Conservation (phyloP, 2,113 vertebrate species). For the Epinephelus fuscoguttatus region DNA sequence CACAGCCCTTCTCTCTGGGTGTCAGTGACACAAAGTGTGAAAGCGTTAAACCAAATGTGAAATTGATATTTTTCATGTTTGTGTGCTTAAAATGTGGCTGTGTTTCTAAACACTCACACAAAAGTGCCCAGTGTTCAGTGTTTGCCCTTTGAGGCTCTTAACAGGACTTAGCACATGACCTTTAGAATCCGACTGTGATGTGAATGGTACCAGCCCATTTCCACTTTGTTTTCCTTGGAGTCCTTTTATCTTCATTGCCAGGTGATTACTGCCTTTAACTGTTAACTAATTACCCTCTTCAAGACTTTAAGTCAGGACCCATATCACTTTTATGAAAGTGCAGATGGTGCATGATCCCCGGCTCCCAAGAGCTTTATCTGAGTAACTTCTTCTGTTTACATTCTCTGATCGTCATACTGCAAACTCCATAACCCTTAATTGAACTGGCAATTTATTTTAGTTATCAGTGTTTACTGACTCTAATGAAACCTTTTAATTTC, state of each 20-base stretch:
- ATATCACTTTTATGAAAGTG: slow-evolving; percentile 36
- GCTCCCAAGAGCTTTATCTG: slow-evolving; percentile 4
- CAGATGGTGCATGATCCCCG: slow-evolving; percentile 21
- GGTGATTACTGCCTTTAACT: slow-evolving; percentile 67
- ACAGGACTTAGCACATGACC: slow-evolving; percentile 82
- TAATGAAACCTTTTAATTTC: not conserved
- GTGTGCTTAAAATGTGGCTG: slow-evolving; percentile 72
- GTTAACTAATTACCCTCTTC: slow-evolving; percentile 75
- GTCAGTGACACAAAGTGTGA: slow-evolving; percentile 83
- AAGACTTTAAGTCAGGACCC: slow-evolving; percentile 50
- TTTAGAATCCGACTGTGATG: slow-evolving; percentile 73
- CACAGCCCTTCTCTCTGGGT: slow-evolving; percentile 76
- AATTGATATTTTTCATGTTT: slow-evolving; percentile 85
- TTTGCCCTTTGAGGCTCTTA: slow-evolving; percentile 79
- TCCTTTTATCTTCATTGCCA: slow-evolving; percentile 70
- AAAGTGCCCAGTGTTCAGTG: slow-evolving; percentile 62
- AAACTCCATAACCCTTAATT: not conserved
- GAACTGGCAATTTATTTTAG: not conserved
- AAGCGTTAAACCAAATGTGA: slow-evolving; percentile 85
- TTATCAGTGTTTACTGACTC: not conserved
- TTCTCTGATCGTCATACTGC: not conserved
- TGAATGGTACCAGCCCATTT: slow-evolving; percentile 77
- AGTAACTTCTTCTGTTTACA: not conserved
- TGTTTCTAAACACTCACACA: slow-evolving; percentile 69
- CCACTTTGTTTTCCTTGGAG: slow-evolving; percentile 71